Evolutionary conservation across 2,888 invertebrate genomes (phyloP).

Genomic region (Pyrgus malvae): DNA sequence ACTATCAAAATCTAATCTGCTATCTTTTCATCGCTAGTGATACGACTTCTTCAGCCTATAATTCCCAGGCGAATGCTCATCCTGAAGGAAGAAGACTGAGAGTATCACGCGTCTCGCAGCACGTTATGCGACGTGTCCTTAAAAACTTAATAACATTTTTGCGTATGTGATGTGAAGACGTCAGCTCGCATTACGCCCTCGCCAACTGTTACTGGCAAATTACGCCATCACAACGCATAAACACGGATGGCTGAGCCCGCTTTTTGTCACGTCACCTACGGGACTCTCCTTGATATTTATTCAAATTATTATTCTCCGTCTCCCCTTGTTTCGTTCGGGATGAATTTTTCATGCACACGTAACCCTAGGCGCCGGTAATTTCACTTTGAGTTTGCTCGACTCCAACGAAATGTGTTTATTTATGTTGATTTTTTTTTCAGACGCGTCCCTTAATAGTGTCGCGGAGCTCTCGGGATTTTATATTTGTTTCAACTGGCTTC

Average conservation of each 20-base stretch:
- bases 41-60: neutral
- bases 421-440: constrained; percentile 58
- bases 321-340: constrained; percentile 74
- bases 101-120: constrained; percentile 41
- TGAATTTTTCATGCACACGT: constrained; percentile 80
- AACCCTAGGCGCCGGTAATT: constrained; percentile 71
- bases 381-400: constrained; percentile 73
- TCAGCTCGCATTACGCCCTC: constrained; percentile 58
- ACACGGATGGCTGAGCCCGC: constrained; percentile 67
- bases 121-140: constrained; percentile 46
- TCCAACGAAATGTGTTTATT: constrained; percentile 70
- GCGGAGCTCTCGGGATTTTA: constrained; percentile 26
- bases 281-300: constrained; percentile 69
- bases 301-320: constrained; percentile 77
- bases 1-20: neutral
- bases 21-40: neutral
- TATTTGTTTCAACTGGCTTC: neutral
- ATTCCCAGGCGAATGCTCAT: neutral
- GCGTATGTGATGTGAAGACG: constrained; percentile 55
- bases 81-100: constrained; percentile 15
- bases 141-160: constrained; percentile 74
- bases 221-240: constrained; percentile 73
- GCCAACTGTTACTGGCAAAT: constrained; percentile 64
- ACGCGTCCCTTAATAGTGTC: constrained; percentile 53
- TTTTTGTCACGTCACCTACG: constrained; percentile 72